Evolutionary conservation across 2,888 invertebrate genomes (phyloP).

Genomic region (Sesamia inferens): DNA sequence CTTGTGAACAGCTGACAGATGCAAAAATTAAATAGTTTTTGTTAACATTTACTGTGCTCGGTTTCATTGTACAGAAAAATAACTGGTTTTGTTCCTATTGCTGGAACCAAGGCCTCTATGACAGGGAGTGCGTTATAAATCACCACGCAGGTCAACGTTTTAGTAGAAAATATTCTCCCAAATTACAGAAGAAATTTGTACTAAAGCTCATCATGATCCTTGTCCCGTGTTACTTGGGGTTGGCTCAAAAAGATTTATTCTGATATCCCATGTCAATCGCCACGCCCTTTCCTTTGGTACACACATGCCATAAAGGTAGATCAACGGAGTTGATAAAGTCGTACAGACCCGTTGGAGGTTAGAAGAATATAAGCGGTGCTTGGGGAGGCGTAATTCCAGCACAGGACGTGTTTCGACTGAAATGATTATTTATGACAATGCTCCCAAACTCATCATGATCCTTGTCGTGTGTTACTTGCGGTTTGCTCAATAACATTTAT

Average conservation of each 20-base stretch:
- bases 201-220: background rate
- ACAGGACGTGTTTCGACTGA: too few relatives aligned
- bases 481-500: too few relatives aligned
- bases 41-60: background rate
- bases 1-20: conserved; percentile 8
- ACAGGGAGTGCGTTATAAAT: background rate
- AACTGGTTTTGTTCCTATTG: background rate
- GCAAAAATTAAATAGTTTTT: conserved; percentile 1
- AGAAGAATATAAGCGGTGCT: too few relatives aligned
- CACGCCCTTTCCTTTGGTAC: background rate
- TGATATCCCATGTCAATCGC: background rate
- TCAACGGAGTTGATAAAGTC: too few relatives aligned
- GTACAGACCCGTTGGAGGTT: too few relatives aligned
- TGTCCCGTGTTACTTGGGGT: background rate
- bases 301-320: too few relatives aligned
- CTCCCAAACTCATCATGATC: too few relatives aligned
- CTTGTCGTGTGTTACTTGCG: too few relatives aligned
- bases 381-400: too few relatives aligned
- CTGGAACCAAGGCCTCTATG: too few relatives aligned
- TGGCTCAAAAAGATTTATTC: background rate
- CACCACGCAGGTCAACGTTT: background rate
- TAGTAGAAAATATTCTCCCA: background rate
- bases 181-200: background rate
- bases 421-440: too few relatives aligned
- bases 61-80: background rate